A percentile compares a stretch with the other conserved stretches of the same genome.
phyloP scores from a whole-genome alignment of 2,888 invertebrate species.

The Dendrolimus houi region DNA sequence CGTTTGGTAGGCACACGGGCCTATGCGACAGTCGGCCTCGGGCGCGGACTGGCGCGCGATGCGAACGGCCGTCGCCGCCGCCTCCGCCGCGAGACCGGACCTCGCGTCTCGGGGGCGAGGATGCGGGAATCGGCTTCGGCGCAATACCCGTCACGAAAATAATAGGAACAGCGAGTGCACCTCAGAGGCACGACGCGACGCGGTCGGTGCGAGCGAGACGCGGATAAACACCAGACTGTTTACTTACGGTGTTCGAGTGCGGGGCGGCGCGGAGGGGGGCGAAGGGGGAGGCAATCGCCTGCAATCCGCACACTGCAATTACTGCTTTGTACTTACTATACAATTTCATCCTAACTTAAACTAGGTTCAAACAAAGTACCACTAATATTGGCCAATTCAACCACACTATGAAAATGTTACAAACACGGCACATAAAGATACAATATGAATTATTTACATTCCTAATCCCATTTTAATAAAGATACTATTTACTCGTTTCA shows the following conservation, averaged over 20 bases:
- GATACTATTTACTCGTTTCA: no score
- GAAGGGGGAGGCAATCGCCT: conserved; percentile 58
- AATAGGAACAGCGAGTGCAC: conserved; percentile 76
- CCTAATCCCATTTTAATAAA: no score
- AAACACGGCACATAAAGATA: no score
- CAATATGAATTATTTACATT: no score
- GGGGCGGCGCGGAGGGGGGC: conserved; percentile 54
- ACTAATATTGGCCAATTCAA: not conserved
- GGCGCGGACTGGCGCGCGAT: conserved; percentile 70
- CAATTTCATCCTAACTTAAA: conserved; percentile 52
- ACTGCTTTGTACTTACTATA: conserved; percentile 62
- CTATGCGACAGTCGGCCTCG: conserved; percentile 69
- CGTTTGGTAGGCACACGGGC: conserved; percentile 61
- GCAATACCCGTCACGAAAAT: conserved; percentile 77
- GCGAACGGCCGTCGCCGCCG: conserved; percentile 71
- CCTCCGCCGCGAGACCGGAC: conserved; percentile 72
- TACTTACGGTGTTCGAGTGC: conserved; percentile 73
- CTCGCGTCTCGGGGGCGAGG: conserved; percentile 74
- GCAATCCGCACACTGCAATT: conserved; percentile 75
- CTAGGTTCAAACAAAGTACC: conserved; percentile 20
- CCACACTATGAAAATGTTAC: not conserved
- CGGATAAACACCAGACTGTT: conserved; percentile 77
- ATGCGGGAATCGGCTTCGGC: conserved; percentile 76
- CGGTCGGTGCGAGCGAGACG: conserved; percentile 75
- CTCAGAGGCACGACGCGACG: conserved; percentile 74